Evolutionary conservation across 1,140 invertebrate species (phyloP), one percentile per base, ranked within the genome.

Genomic region (Hydropsyche tenuis): DNA sequence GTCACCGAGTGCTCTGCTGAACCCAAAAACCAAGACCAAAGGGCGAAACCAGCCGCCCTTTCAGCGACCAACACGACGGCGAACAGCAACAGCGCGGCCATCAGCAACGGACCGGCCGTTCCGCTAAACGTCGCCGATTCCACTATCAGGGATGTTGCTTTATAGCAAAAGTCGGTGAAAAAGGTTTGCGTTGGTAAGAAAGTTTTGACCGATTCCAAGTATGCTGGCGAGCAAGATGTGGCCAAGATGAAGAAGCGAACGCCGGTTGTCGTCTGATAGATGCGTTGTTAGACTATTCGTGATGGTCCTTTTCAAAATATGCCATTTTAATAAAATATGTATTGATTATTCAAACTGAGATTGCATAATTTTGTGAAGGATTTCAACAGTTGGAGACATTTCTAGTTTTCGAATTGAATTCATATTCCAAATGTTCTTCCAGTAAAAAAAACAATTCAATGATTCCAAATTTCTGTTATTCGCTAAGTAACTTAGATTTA

Each of bases 101-200:
- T 74, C 25, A 69, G 68, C 25, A 77, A 77, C 30, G 76, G 73
- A 9, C 76, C 76, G 12, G 53, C 76, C 4, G 65, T 75, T 5
- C 73, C 73, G 12, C 9, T 64, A n/a, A 75, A 73, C 63, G 37
- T 75, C 23, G 14, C 70, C 14, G 73, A 77, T 23, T 45, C 43
- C 25, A 66, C 76, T 16, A 56, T 75, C 48, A 73, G 48, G 42
- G 76, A 77, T 27, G 64, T 77, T 12, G 76, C 76, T 65, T 77
- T 77, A 77, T 77, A 77, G 76, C 76, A 62, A 48, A 77, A 75
- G 66, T 72, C 63, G 18, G 65, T 69, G 23, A 69, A 69, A 45
- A 51, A 56, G 16, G 6, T 42, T 14, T 7, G 48, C 14, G 2
- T 37, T 2, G 60, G 14, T 45, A 62, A 75, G 5, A 65, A 65